Evolutionary conservation across 2,888 invertebrate genomes (phyloP), one percentile per base, ranked within the genome.

Genomic region (Sceliomorpha sp.): DNA sequence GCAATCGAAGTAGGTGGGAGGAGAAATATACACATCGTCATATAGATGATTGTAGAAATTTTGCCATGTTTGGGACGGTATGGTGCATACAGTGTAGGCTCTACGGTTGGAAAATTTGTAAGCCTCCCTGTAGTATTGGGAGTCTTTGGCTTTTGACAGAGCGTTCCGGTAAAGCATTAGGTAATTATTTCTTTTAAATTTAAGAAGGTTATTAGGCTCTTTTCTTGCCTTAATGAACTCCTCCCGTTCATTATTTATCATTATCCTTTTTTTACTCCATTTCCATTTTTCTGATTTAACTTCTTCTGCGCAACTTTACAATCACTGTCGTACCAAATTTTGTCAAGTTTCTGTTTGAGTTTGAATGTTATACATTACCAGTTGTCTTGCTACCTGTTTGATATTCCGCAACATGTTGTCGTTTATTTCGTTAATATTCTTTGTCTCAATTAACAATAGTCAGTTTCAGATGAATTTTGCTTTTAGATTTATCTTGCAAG

Each of bases 271-370:
- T 15, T 29, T 44, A 12, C 17, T 39, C 51, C 51, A 51, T 12
- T 12, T 10, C 17, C 51, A 29, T 8, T 39, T 27, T 10, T 31
- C 5, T 15, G n/a, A 15, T 51, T 42, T n/a, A 53, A 13, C 2
- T 8, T 24, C 3, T 13, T 10, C 15, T 53, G 39, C 1, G 53
- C 24, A 5, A 13, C 8, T 9, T 27, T 53, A 32, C 53, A 53
- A 7, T 53, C 53, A 8, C 13, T 20, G 20, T 53, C 32, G 32
- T 24, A 40, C 40, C 42, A 53, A 8, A 27, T 31, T n/a, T 40
- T 42, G 24, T 32, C 20, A 6, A 2, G n/a, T 15, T 2, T 31
- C 5, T 32, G 8, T 12, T 10, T 20, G 2, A 17, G 7, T 20
- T 20, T 17, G 10, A 24, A 12, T 10, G 7, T 32, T 12, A 9